Conservation (phyloP, 2,113 vertebrate species). For the Entomyzon cyanotis region DNA sequence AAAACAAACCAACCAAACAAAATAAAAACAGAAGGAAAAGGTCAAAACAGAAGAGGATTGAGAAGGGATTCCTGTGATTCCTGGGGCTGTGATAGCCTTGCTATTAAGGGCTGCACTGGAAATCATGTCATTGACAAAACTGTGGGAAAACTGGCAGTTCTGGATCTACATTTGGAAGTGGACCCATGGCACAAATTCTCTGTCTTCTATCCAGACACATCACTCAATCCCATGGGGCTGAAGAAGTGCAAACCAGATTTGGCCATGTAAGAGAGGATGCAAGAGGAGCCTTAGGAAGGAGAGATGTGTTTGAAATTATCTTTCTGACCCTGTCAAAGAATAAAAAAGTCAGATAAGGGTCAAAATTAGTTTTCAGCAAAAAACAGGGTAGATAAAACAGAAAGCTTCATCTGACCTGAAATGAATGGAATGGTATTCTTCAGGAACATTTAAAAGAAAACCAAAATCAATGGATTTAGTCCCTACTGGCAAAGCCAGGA, state of each 20-base stretch:
- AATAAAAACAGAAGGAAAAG: neutral
- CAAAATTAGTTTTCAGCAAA: neutral
- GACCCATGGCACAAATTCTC: neutral
- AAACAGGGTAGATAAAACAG: neutral
- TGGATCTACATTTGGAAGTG: neutral
- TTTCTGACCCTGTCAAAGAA: neutral
- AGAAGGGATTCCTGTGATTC: neutral
- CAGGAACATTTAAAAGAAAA: neutral
- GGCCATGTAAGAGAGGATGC: fast-evolving
- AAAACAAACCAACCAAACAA: fast-evolving
- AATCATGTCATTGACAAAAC: neutral
- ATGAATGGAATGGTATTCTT: neutral
- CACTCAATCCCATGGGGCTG: neutral
- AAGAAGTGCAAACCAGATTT: neutral
- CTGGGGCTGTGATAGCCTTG: neutral
- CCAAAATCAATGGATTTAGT: neutral
- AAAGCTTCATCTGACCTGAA: neutral
- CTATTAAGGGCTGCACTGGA: neutral
- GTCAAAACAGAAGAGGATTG: neutral
- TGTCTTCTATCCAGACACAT: neutral
- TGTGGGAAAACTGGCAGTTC: neutral
- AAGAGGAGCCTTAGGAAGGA: neutral
- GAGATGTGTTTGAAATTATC: neutral
- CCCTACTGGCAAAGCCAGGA: neutral
- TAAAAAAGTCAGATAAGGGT: neutral